Evolutionary conservation across 1,140 invertebrate species (phyloP), one percentile per base, ranked within the genome.

Genomic region (Lerema accius): DNA sequence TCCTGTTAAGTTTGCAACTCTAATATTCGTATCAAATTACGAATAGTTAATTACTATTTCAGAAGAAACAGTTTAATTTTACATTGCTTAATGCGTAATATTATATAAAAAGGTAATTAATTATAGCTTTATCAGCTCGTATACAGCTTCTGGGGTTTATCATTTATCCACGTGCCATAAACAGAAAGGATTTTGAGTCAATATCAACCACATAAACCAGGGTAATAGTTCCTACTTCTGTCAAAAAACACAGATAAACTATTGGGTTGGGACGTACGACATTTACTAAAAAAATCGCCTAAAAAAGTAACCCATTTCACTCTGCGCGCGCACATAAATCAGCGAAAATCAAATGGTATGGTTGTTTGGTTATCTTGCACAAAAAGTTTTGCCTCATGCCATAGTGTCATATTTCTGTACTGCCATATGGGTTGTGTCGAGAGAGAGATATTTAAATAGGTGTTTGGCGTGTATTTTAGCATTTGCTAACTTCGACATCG

Each of bases 361-460:
- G 40, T 43, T 70, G 59, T 69, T 65, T 69, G 62, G n/a, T n/a
- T n/a, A n/a, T n/a, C n/a, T 66, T 15, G 5, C 14, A 73, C 72
- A 84, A 84, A 76, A 72, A 73, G 43, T 42, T 59, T 69, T 35
- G 72, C 69, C 79, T 70, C 69, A 81, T 67, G 73, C 79, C 80
- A 79, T 46, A 48, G 79, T 72, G 67, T 84, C 78, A 50, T 37
- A 63, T 81, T 76, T 48, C 78, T 42, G 32, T 32, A 67, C 53
- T 69, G 48, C 46, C 78, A 80, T 83, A 75, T 83, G 82, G 73
- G 35, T 65, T 70, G 23, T 68, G 62, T 80, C 69, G 53, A 63
- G 37, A 42, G 37, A n/a, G n/a, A n/a, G n/a, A n/a, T n/a, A n/a
- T n/a, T n/a, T n/a, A n/a, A n/a, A n/a, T n/a, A n/a, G n/a, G n/a